phyloP scores from a whole-genome alignment of 37 sponge, comb jelly and placozoan genomes.

The Diacarnus erythraeanus region DNA sequence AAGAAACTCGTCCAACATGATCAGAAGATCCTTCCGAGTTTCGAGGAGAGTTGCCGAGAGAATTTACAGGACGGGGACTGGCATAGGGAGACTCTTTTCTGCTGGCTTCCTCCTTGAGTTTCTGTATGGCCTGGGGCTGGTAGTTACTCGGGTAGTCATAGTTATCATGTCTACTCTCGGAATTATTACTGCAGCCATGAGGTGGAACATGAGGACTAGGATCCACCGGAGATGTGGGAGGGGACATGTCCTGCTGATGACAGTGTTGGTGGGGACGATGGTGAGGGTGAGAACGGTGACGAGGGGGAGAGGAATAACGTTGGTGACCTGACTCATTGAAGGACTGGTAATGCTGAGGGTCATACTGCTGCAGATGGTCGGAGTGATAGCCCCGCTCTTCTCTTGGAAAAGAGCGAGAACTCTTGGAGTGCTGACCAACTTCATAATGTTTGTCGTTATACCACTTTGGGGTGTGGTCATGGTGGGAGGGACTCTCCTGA shows the following conservation, averaged over 20 bases:
- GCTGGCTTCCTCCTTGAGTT: neutral
- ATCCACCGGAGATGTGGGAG: neutral
- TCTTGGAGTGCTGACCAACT: neutral
- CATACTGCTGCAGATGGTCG: neutral
- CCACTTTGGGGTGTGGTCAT: too few relatives aligned
- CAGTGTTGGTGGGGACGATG: neutral
- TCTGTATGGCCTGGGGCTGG: neutral
- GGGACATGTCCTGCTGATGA: neutral
- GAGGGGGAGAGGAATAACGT: neutral
- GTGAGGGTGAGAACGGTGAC: neutral
- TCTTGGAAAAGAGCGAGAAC: neutral
- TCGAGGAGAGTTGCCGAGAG: too few relatives aligned
- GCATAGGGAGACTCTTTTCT: neutral
- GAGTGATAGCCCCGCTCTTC: neutral
- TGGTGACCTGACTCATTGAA: neutral
- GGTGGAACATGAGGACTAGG: neutral
- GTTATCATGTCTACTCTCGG: neutral
- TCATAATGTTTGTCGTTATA: neutral
- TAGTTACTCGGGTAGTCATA: conserved; percentile 1
- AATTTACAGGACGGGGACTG: neutral
- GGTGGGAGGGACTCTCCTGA: too few relatives aligned
- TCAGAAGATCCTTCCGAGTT: neutral
- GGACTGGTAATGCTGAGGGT: neutral
- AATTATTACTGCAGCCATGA: neutral
- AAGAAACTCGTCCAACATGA: neutral